A percentile compares a stretch with the other conserved stretches of the same genome.
phyloP scores from a whole-genome alignment of 2,113 vertebrate species.

The Catharus bicknelli region DNA sequence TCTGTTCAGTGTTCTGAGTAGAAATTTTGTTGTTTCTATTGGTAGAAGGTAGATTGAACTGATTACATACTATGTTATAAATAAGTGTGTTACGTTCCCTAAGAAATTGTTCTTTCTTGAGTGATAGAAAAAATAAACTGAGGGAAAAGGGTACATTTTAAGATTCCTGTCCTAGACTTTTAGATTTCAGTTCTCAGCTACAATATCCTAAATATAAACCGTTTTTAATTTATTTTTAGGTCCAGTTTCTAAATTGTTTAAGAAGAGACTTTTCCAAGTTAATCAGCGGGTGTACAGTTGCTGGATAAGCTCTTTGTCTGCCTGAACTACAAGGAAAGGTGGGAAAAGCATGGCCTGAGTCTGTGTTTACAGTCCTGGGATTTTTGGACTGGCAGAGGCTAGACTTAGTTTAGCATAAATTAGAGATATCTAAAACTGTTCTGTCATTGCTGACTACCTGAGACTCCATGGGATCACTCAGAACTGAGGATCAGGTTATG shows the following conservation, averaged over 20 bases:
- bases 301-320: not conserved
- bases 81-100: slow-evolving; percentile 39
- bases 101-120: slow-evolving; percentile 40
- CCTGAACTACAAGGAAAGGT: not conserved
- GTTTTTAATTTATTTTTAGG: not conserved
- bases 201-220: not conserved
- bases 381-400: not conserved
- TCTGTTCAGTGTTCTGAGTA: slow-evolving; percentile 45
- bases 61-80: slow-evolving; percentile 47
- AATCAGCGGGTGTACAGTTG: not conserved
- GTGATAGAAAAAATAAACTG: slow-evolving; percentile 39
- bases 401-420: not conserved
- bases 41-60: slow-evolving; percentile 40
- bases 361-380: not conserved
- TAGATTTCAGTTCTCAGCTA: not conserved
- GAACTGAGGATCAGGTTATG: not conserved
- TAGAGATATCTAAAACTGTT: not conserved
- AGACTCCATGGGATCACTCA: not conserved
- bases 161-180: not conserved
- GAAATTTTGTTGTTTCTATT: slow-evolving; percentile 47
- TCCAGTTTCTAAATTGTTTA: not conserved
- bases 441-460: not conserved
- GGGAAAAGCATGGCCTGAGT: not conserved
- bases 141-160: not conserved
- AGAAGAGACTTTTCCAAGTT: not conserved